Percentiles rank a stretch among this genome's conserved stretches.
Conservation (phyloP, 2,888 invertebrate species). For the Cephus pygmeus region DNA sequence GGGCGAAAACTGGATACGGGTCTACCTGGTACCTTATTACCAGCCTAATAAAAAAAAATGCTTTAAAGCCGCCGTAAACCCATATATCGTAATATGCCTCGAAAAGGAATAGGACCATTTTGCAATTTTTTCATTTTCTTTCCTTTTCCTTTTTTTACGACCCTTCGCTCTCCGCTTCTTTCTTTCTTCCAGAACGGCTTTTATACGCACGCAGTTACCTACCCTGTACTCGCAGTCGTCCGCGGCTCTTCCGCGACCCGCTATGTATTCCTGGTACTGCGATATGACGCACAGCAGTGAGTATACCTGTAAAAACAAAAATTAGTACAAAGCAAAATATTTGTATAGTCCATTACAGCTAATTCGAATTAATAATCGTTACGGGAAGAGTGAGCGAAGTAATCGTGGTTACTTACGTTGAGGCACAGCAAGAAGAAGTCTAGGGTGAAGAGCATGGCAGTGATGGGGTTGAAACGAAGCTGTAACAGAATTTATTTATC, state of each 20-base stretch:
- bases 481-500: slow-evolving; percentile 66
- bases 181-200: too few species aligned
- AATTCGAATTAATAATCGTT: too few species aligned
- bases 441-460: slow-evolving; percentile 80
- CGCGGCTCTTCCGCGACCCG: slow-evolving; percentile 78
- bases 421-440: slow-evolving; percentile 82
- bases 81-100: too few species aligned
- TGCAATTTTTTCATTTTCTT: slow-evolving; percentile 29
- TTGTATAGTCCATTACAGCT: too few species aligned
- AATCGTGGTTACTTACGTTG: slow-evolving; percentile 74
- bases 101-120: too few species aligned
- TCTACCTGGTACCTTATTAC: too few species aligned
- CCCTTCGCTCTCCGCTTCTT: slow-evolving; percentile 8
- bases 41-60: too few species aligned
- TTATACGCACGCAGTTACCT: slow-evolving; percentile 42
- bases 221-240: slow-evolving; percentile 74
- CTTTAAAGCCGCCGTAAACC: too few species aligned
- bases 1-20: too few species aligned
- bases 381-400: background rate
- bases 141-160: slow-evolving; percentile 21
- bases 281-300: slow-evolving; percentile 86
- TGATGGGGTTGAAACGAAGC: slow-evolving; percentile 79
- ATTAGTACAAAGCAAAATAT: slow-evolving; percentile 8
- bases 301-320: slow-evolving; percentile 74
- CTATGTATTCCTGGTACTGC: slow-evolving; percentile 84